These are phyloP conservation scores for Papilio elwesi DNA, from an alignment of 2,888 invertebrate species.

Conservation along the genomic window DNA sequence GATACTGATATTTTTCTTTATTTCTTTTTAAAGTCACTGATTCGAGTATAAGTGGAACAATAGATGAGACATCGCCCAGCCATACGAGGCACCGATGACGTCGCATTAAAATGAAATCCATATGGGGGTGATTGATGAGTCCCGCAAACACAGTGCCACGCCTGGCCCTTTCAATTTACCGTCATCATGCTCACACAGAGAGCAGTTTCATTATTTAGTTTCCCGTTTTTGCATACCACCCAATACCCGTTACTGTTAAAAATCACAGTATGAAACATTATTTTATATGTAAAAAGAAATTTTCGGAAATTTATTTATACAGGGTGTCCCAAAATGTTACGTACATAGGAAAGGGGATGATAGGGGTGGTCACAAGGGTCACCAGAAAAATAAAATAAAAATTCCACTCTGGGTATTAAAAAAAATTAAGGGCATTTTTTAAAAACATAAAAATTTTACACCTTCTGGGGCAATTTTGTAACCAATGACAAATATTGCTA, in stretches of 20 bases:
- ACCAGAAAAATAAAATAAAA: no score
- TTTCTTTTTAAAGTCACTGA: neutral
- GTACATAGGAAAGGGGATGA: no score
- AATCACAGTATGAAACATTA: neutral
- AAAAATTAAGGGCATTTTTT: no score
- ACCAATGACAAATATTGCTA: no score
- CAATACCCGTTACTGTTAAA: neutral
- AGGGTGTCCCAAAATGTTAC: no score
- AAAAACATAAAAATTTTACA: no score
- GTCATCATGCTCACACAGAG: conserved; percentile 54
- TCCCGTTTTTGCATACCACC: conserved; percentile 38
- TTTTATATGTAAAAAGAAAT: no score
- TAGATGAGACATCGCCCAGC: conserved; percentile 57
- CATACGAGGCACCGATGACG: conserved; percentile 79
- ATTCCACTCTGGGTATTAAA: no score
- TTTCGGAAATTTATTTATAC: no score
- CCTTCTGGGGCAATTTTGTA: no score
- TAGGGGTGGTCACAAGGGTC: no score
- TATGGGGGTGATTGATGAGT: conserved; percentile 81
- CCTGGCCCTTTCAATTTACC: conserved; percentile 79
- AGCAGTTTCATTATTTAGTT: conserved; percentile 56
- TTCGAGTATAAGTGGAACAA: conserved; percentile 49
- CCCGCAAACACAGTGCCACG: conserved; percentile 69
- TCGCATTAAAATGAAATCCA: conserved; percentile 83
- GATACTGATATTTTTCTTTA: neutral